These are phyloP conservation scores for Stenodera caucasica DNA, from an alignment of 2,888 invertebrate genomes.

Conservation along the genomic window DNA sequence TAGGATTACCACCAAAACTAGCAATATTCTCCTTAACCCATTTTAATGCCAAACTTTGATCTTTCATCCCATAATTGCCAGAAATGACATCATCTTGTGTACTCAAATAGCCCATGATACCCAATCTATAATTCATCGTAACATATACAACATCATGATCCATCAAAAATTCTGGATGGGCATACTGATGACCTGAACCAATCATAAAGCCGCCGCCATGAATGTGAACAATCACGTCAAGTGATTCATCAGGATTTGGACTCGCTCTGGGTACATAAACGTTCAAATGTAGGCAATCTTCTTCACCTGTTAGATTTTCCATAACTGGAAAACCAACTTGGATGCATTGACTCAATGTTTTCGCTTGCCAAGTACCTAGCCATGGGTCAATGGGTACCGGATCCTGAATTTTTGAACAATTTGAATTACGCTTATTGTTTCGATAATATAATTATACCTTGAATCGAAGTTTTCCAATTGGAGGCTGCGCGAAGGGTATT, in stretches of 20 bases:
- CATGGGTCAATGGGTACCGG: constrained; percentile 61
- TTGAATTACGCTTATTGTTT: not conserved
- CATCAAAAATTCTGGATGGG: constrained; percentile 61
- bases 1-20: constrained; percentile 68
- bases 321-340: not conserved
- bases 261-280: constrained; percentile 59
- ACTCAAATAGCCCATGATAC: constrained; percentile 68
- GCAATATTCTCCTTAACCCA: constrained; percentile 69
- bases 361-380: constrained; percentile 67
- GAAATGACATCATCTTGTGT: constrained; percentile 67
- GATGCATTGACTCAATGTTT: constrained; percentile 35
- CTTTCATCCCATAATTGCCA: constrained; percentile 71
- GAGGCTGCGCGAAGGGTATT: constrained; percentile 23
- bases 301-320: constrained; percentile 60
- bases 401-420: constrained; percentile 48
- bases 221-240: constrained; percentile 65
- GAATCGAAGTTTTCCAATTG: constrained; percentile 18
- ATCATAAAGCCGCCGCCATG: constrained; percentile 69
- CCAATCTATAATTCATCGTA: constrained; percentile 67
- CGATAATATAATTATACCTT: not conserved
- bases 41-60: constrained; percentile 66
- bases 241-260: constrained; percentile 17
- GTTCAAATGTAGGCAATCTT: constrained; percentile 66
- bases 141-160: constrained; percentile 65
- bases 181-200: constrained; percentile 60